A percentile compares a stretch with the other conserved stretches of the same genome.
Conservation (phyloP, 2,888 invertebrate genomes). For the Sclerodermus sp. region DNA sequence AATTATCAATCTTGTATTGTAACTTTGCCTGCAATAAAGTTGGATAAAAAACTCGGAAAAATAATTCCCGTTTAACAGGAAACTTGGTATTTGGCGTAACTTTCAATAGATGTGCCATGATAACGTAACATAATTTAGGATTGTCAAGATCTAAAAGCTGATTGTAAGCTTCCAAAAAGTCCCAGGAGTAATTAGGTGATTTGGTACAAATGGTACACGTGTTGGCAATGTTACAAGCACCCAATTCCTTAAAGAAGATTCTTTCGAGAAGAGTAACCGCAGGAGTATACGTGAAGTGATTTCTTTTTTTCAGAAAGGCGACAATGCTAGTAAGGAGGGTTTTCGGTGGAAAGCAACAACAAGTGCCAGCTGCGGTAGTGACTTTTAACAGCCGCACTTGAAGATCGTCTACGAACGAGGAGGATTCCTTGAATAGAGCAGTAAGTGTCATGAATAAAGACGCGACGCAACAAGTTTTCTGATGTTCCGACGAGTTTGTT, state of each 20-base stretch:
- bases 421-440: slow-evolving; percentile 59
- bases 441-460: slow-evolving; percentile 62
- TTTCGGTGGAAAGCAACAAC: slow-evolving; percentile 67
- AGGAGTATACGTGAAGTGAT: slow-evolving; percentile 36
- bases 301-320: slow-evolving; percentile 55
- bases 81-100: slow-evolving; percentile 63
- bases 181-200: slow-evolving; percentile 57
- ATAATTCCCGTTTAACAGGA: slow-evolving; percentile 63
- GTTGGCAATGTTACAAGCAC: slow-evolving; percentile 53
- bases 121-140: slow-evolving; percentile 61
- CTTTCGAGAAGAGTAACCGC: slow-evolving; percentile 64
- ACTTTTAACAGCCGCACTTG: slow-evolving; percentile 61
- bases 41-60: slow-evolving; percentile 66
- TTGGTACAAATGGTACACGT: slow-evolving; percentile 53
- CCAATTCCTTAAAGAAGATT: slow-evolving; percentile 65
- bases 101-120: slow-evolving; percentile 64
- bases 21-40: slow-evolving; percentile 64
- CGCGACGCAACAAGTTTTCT: slow-evolving; percentile 61
- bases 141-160: slow-evolving; percentile 63
- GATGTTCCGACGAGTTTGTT: too few species aligned
- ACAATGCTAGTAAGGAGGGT: slow-evolving; percentile 60
- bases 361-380: slow-evolving; percentile 64
- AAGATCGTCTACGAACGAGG: slow-evolving; percentile 54
- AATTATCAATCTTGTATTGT: slow-evolving; percentile 54
- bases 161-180: slow-evolving; percentile 64